Evolutionary conservation across 2,888 invertebrate species (phyloP).

Genomic region (Euplagia quadripunctaria): DNA sequence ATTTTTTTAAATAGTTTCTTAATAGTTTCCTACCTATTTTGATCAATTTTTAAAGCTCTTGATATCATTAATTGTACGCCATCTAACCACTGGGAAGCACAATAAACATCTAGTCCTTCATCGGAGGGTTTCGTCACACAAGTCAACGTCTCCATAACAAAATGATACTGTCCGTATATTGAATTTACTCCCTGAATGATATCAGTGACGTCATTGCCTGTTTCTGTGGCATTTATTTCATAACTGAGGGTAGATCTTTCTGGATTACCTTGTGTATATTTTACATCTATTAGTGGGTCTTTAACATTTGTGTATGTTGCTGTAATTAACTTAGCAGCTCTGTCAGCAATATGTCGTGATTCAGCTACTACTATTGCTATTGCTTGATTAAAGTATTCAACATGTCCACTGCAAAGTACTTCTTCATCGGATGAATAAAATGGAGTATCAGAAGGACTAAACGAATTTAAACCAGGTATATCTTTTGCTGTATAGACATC

Average conservation of each 20-base stretch:
- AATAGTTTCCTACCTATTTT: slow-evolving; percentile 84
- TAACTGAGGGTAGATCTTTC: slow-evolving; percentile 47
- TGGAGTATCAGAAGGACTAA: slow-evolving; percentile 63
- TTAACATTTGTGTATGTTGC: slow-evolving; percentile 81
- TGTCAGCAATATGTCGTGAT: slow-evolving; percentile 81
- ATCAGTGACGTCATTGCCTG: slow-evolving; percentile 72
- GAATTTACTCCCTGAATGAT: slow-evolving; percentile 81
- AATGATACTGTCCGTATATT: slow-evolving; percentile 90
- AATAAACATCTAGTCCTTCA: slow-evolving; percentile 89
- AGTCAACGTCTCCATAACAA: slow-evolving; percentile 90
- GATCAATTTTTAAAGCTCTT: slow-evolving; percentile 82
- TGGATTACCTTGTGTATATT: slow-evolving; percentile 55
- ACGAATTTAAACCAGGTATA: slow-evolving; percentile 90
- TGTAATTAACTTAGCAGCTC: slow-evolving; percentile 86
- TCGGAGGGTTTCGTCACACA: slow-evolving; percentile 90
- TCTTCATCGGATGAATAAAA: slow-evolving; percentile 70
- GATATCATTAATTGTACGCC: slow-evolving; percentile 85
- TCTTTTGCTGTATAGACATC: slow-evolving; percentile 88
- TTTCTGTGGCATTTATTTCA: slow-evolving; percentile 57
- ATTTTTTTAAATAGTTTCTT: too few relatives aligned
- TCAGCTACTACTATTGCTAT: slow-evolving; percentile 86
- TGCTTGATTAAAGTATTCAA: slow-evolving; percentile 68
- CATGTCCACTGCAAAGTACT: slow-evolving; percentile 67
- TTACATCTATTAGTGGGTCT: slow-evolving; percentile 64
- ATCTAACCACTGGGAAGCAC: slow-evolving; percentile 88